Base-by-base conservation (phyloP, 35 echinoderm and acorn worm genomes). In the Hemicentrotus pulcherrimus region DNA sequence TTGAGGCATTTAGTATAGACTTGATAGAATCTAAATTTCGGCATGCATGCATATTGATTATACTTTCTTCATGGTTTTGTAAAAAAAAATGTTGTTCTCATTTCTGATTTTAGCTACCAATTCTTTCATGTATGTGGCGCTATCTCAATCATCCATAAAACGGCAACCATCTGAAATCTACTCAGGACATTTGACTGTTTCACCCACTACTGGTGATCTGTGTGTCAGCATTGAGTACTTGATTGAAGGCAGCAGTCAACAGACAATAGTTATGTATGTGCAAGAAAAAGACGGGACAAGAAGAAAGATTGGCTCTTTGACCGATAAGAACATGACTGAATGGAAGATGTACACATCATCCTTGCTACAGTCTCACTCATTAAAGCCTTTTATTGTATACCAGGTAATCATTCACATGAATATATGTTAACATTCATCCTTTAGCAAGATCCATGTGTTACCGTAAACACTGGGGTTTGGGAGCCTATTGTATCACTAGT, bases 111-210 rank as follows among this genome's bases (percentile, higher is more conserved):
- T 7, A 93, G 91, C 32, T 50, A 93, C 91, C 46, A 93, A 93
- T 47, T 93, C 91, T 15, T 93, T 93, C n/a, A 93, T 93, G 91
- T 93, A 93, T 93, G 6, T 93, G 16, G 22, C 91, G 46, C 30
- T 13, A 93, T 47, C 46, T 19, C 28, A 32, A 58, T 8, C 47
- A 58, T 93, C 91, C 2, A 4, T 30, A 33, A 41, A 90, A 33
- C 12, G 19, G 88, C 88, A 90, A n/a, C 46, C 5, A 5, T 55
- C 46, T 12, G 46, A 47, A 58, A 22, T 93, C 11, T 58, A 48
- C 19, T 93, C 91, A 4, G 46, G 48, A 13, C 48, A 93, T n/a
- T 11, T 93, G n/a, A 50, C 46, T 47, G 48, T 93, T 47, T 47
- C 45, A 22, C 91, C 91, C 16, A 58, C 30, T 0, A 13, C 46